These are phyloP conservation scores for Sycobia sp. DNA, from an alignment of 1,140 invertebrate species.

Conservation along the genomic window DNA sequence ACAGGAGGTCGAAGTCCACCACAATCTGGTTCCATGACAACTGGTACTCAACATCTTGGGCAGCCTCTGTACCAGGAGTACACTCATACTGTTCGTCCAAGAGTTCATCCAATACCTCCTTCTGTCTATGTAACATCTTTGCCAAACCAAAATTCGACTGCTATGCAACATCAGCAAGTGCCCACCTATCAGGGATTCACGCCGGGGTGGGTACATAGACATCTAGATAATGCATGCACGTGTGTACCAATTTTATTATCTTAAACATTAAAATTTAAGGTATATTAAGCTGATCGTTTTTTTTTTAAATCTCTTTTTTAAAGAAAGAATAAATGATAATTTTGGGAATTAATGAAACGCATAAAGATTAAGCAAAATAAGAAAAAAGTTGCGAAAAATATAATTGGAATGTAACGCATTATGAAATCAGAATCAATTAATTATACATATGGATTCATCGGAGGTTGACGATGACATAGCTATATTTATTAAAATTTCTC, in stretches of 20 bases:
- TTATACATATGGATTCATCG: too few relatives aligned
- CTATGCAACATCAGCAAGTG: slow-evolving; percentile 60
- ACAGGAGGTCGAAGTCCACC: slow-evolving; percentile 55
- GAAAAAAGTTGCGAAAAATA: too few relatives aligned
- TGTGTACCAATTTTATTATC: slow-evolving; percentile 58
- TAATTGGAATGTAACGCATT: too few relatives aligned
- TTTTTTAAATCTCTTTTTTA: too few relatives aligned
- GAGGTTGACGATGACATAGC: too few relatives aligned
- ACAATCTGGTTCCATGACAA: slow-evolving; percentile 45
- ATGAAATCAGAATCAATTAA: too few relatives aligned
- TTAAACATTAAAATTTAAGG: too few relatives aligned
- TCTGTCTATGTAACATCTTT: slow-evolving; percentile 59
- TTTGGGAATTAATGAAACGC: too few relatives aligned
- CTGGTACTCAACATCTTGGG: slow-evolving; percentile 53
- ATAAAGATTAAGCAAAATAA: too few relatives aligned
- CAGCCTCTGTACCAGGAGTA: slow-evolving; percentile 60
- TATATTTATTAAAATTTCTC: too few relatives aligned
- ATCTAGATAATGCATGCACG: slow-evolving; percentile 62
- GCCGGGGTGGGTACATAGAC: slow-evolving; percentile 63
- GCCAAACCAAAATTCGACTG: slow-evolving; percentile 52
- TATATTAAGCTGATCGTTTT: neutral
- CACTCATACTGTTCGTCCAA: slow-evolving; percentile 53
- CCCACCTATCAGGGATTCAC: slow-evolving; percentile 63
- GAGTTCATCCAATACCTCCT: slow-evolving; percentile 57
- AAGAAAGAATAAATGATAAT: neutral